Evolutionary conservation across 2,888 invertebrate species (phyloP).

Genomic region (Drosophila picticornis): DNA sequence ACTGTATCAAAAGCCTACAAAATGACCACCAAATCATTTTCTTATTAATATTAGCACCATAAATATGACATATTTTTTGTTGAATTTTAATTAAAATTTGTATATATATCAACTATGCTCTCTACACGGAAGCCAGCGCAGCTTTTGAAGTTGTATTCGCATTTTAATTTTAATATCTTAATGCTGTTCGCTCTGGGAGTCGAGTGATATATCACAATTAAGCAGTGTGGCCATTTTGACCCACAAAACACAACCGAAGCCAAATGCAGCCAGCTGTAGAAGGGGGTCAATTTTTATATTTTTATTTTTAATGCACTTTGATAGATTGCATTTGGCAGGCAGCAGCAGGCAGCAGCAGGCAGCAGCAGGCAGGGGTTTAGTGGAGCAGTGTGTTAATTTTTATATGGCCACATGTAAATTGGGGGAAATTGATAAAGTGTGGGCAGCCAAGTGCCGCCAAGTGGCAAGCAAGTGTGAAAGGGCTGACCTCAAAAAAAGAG

Average conservation of each 20-base stretch:
- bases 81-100: background rate
- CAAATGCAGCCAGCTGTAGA: constrained; percentile 32
- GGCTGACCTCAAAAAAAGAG: constrained; percentile 54
- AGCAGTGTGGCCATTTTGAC: constrained; percentile 64
- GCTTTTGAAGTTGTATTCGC: constrained; percentile 26
- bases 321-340: constrained; percentile 72
- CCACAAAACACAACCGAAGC: constrained; percentile 50
- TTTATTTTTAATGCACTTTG: constrained; percentile 68
- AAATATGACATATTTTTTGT: background rate
- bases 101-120: background rate
- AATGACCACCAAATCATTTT: background rate
- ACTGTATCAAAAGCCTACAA: background rate
- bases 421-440: constrained; percentile 54
- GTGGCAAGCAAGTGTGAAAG: constrained; percentile 60
- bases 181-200: constrained; percentile 32
- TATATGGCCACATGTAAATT: constrained; percentile 66
- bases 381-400: constrained; percentile 67
- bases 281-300: constrained; percentile 27
- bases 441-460: constrained; percentile 41
- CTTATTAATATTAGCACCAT: background rate
- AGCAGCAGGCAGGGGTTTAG: constrained; percentile 24
- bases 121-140: background rate
- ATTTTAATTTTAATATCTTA: constrained; percentile 31
- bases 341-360: constrained; percentile 25
- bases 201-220: constrained; percentile 77